Evolutionary conservation across 2,113 vertebrate genomes (phyloP), one percentile per base, ranked within the genome.

Genomic region (Litocranius walleri): DNA sequence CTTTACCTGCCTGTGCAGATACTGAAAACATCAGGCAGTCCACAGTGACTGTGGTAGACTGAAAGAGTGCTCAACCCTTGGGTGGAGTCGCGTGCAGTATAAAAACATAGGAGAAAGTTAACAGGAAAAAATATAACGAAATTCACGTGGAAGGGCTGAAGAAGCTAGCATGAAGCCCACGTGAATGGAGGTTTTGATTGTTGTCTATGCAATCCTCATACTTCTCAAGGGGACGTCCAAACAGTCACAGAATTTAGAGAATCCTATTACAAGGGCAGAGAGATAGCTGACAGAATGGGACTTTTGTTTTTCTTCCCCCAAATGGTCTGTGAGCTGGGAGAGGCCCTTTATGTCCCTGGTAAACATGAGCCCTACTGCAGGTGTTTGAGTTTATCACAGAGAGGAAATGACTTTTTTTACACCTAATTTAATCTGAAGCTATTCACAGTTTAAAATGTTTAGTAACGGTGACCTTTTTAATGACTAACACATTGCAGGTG

Each of bases 381-480:
- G 99, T 99, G 99, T 99, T 98, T 98, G 98, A 99, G 99, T 99
- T 99, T 99, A 99, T 99, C 99, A 99, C 99, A 98, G 98, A 99
- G 99, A 99, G 99, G 99, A 99, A 99, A 99, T 99, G 99, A 99
- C 99, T 99, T 99, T 99, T 99, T 99, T 99, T 99, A 99, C 99
- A 99, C 99, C 99, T 99, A 99, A 99, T 99, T 99, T 99, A 99
- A 99, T 99, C 99, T 99, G 99, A 99, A 99, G 99, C 99, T 99
- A 99, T 99, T 99, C 99, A 99, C 99, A 99, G 99, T 99, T 99
- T 99, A 99, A 99, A 99, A 99, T 99, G 99, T 99, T 99, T 99
- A 96, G 99, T 99, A 99, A 99, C 99, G 98, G 98, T 99, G 99
- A 99, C 99, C 99, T 99, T 99, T 99, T 98, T 99, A 99, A 99